Evolutionary conservation across 2,888 invertebrate species (phyloP), one percentile per base, ranked within the genome.

Genomic region (Lasioglossum oenotherae): DNA sequence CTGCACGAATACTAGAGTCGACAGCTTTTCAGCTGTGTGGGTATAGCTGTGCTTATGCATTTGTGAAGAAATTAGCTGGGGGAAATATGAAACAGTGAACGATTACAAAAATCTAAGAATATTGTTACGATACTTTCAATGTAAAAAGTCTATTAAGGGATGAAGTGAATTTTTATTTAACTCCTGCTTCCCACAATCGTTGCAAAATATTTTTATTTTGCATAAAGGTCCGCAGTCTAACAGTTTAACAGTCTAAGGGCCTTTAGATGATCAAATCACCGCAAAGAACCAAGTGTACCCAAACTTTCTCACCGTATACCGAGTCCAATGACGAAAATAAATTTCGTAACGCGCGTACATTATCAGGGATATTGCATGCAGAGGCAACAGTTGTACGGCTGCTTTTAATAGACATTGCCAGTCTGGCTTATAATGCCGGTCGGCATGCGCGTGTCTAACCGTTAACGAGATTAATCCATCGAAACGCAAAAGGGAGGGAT

Each of bases 381-480:
- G 19, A 57, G 27, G 57, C 16, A 53, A 78, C 73, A 35, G 69
- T 78, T 71, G 27, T 71, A 69, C 38, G 38, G 69, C 19, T 53
- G 69, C 49, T n/a, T 53, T n/a, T 53, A 78, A 41, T 49, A 69
- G 77, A 27, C 27, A 60, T 75, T 60, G 74, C 74, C 60, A 75
- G 74, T 41, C 74, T 73, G 72, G 16, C 74, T n/a, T 53, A 38
- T 35, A 53, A 69, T 14, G 38, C n/a, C 71, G 53, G 19, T 76
- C 38, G 44, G 67, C 23, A 10, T 31, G 46, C 16, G n/a, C 49
- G 38, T 19, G 78, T 27, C 60, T 67, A 71, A 82, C n/a, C 78
- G 49, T 84, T 81, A 80, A 84, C 76, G 80, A 82, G 82, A 88
- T 82, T 82, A 87, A 80, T 88, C 64, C 71, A 31, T 41, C 76